Conservation (phyloP, 2,113 vertebrate genomes). For the Eira barbara region DNA sequence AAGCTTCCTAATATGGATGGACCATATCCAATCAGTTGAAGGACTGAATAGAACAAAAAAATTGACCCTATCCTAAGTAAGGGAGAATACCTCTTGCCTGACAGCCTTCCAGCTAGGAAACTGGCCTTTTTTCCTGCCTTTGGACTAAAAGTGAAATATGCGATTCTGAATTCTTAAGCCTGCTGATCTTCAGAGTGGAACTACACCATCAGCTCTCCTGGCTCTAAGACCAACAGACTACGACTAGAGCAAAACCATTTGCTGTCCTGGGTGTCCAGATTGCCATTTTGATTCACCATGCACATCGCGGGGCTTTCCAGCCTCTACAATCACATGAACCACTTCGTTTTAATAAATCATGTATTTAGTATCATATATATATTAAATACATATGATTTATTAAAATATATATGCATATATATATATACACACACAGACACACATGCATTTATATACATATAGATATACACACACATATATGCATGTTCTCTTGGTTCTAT, state of each 20-base stretch:
- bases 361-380: not conserved
- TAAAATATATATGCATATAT: no score
- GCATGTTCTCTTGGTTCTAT: not conserved
- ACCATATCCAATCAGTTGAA: not conserved
- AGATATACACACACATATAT: not conserved
- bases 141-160: not conserved
- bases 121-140: not conserved
- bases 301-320: not conserved
- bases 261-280: no score
- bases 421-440: not conserved
- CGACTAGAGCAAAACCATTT: not conserved
- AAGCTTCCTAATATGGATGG: not conserved
- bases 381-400: no score
- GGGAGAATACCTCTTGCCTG: not conserved
- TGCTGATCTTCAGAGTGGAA: not conserved
- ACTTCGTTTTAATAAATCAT: not conserved
- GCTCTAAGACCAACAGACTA: not conserved
- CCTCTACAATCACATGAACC: not conserved
- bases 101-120: not conserved
- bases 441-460: not conserved
- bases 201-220: rapidly evolving
- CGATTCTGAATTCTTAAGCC: rapidly evolving
- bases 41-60: not conserved
- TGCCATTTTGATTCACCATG: not conserved
- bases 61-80: not conserved